Conservation (phyloP, 2,113 vertebrate species). For the Excalfactoria chinensis region DNA sequence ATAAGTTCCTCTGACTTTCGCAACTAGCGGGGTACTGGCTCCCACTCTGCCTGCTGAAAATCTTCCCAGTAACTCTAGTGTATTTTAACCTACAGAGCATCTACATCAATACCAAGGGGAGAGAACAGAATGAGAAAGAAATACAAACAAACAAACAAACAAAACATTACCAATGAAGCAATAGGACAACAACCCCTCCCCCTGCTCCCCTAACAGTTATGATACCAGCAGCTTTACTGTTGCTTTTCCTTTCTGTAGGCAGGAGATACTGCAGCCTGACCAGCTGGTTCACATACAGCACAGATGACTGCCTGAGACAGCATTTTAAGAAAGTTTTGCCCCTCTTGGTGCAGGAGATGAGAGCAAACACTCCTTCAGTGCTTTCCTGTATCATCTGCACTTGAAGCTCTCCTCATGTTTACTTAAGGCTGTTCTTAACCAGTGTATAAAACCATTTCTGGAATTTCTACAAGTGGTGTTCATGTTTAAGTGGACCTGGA, state of each 20-base stretch:
- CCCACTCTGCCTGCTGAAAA: neutral
- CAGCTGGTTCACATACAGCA: neutral
- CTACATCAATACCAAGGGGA: neutral
- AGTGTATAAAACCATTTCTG: neutral
- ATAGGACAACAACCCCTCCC: neutral
- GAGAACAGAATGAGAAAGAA: neutral
- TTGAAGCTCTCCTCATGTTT: accelerated
- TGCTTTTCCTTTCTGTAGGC: neutral
- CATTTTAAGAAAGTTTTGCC: neutral
- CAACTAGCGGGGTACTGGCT: neutral
- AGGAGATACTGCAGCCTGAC: neutral
- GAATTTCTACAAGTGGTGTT: neutral
- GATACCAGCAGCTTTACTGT: neutral
- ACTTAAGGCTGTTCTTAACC: neutral
- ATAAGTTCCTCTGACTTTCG: neutral
- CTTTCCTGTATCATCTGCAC: neutral
- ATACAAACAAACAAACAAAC: too few relatives aligned
- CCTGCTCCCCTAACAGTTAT: neutral
- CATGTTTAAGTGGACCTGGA: neutral
- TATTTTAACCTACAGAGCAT: neutral
- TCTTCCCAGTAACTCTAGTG: neutral
- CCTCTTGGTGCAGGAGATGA: neutral
- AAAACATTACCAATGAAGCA: neutral
- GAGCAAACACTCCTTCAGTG: neutral
- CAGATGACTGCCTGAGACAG: neutral